These are phyloP conservation scores for Bombus pyrosoma DNA, from an alignment of 1,140 invertebrate species.

Conservation along the genomic window DNA sequence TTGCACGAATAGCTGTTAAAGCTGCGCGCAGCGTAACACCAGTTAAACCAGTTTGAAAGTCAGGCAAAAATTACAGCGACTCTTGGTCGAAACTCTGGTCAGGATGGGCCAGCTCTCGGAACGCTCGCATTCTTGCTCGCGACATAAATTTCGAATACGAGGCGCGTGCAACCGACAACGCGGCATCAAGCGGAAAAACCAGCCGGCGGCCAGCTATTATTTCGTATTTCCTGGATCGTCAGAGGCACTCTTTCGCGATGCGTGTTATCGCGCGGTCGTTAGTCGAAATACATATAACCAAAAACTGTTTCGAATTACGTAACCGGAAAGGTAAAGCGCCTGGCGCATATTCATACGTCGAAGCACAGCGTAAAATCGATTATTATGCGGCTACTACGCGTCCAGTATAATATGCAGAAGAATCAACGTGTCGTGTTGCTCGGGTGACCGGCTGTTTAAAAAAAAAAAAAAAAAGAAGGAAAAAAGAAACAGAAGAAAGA, in stretches of 20 bases:
- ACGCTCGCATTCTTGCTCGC: background rate
- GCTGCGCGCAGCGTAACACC: background rate
- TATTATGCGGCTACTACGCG: slow-evolving; percentile 34
- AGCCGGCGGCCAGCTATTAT: background rate
- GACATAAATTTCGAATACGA: background rate
- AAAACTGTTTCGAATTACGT: background rate
- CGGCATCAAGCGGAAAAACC: background rate
- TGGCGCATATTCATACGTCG: background rate
- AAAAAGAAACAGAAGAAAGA: no score
- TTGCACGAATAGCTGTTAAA: background rate
- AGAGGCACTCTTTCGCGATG: background rate
- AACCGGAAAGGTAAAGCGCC: background rate
- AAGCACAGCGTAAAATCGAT: slow-evolving; percentile 47
- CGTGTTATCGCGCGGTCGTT: background rate
- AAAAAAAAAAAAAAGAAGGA: no score
- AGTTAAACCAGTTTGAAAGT: slow-evolving; percentile 25
- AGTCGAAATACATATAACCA: background rate
- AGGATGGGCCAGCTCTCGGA: background rate
- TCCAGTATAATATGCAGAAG: slow-evolving; percentile 33
- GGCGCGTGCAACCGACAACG: background rate
- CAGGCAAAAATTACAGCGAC: background rate
- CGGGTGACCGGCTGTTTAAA: no score
- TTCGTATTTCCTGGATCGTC: background rate
- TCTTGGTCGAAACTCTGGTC: background rate
- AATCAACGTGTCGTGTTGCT: background rate